Conservation (phyloP, 2,888 invertebrate genomes). For the Rambutsinella grinnellia region DNA sequence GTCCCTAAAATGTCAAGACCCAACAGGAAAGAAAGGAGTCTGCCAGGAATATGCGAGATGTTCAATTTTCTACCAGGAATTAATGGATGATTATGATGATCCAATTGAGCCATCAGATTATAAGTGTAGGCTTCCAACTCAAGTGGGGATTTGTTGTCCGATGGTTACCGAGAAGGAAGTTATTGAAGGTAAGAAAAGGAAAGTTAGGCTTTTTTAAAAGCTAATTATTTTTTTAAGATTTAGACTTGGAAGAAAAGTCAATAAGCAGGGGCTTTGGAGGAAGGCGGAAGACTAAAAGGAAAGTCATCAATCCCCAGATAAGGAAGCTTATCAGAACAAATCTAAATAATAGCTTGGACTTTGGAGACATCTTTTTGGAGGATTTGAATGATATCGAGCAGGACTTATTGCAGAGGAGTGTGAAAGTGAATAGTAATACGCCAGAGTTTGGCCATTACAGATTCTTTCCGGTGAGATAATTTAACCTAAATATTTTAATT, state of each 20-base stretch:
- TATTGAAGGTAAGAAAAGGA: constrained; percentile 12
- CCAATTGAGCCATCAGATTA: constrained; percentile 56
- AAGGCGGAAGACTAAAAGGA: constrained; percentile 34
- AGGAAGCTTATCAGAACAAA: constrained; percentile 40
- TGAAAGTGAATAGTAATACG: constrained; percentile 46
- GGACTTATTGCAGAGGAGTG: constrained; percentile 49
- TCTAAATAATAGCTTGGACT: constrained; percentile 52
- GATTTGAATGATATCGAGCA: constrained; percentile 55
- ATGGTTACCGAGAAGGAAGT: constrained; percentile 38
- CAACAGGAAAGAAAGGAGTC: constrained; percentile 53
- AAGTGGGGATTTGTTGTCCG: constrained; percentile 61
- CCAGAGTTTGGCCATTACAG: constrained; percentile 56
- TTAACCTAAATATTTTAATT: too few species aligned
- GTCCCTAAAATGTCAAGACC: constrained; percentile 47
- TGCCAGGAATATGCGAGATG: constrained; percentile 61
- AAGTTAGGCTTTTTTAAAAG: not conserved
- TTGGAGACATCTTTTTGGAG: constrained; percentile 50
- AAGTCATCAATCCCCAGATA: constrained; percentile 49
- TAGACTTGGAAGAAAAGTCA: constrained; percentile 6
- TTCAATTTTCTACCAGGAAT: constrained; percentile 53
- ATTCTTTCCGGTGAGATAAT: constrained; percentile 58
- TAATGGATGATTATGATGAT: constrained; percentile 50
- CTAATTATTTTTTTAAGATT: not conserved
- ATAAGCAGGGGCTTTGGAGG: constrained; percentile 1
- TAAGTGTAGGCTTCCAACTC: constrained; percentile 55